phyloP scores from a whole-genome alignment of 2,888 invertebrate species.

The Oconnorella tubifera region DNA sequence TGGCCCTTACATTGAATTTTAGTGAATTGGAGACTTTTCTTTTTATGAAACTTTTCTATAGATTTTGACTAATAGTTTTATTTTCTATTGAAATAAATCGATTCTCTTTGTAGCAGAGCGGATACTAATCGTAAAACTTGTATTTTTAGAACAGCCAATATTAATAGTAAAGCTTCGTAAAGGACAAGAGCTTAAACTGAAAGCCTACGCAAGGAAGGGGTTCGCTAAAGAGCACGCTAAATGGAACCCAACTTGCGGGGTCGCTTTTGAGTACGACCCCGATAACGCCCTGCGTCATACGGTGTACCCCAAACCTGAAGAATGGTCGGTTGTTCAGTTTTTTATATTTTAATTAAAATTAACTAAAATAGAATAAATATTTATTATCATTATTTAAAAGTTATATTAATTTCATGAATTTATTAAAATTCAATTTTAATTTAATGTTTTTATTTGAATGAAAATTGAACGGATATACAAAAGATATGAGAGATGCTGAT shows the following conservation, averaged over 20 bases:
- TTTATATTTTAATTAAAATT: background rate
- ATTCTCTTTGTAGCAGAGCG: too few species aligned
- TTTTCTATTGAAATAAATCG: too few species aligned
- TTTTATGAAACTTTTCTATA: too few species aligned
- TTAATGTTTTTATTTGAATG: too few species aligned
- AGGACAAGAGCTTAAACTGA: conserved; percentile 87
- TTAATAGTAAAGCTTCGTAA: conserved; percentile 70
- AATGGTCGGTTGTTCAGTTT: conserved; percentile 70
- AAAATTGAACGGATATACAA: too few species aligned
- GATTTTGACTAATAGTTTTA: too few species aligned
- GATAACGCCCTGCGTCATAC: conserved; percentile 96
- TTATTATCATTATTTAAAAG: background rate
- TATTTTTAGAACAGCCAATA: conserved; percentile 50
- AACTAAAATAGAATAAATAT: background rate
- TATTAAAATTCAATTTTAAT: too few species aligned
- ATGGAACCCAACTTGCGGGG: conserved; percentile 99
- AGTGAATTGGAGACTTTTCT: conserved; percentile 53
- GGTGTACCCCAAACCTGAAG: conserved; percentile 89
- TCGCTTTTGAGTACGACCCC: conserved; percentile 98
- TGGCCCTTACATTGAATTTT: too few species aligned
- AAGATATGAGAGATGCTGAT: too few species aligned
- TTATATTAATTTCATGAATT: background rate
- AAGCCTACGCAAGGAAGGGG: conserved; percentile 91
- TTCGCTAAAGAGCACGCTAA: conserved; percentile 96
- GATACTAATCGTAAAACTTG: too few species aligned